Evolutionary conservation across 2,113 vertebrate species (phyloP).

Genomic region (Pseudorasbora parva): DNA sequence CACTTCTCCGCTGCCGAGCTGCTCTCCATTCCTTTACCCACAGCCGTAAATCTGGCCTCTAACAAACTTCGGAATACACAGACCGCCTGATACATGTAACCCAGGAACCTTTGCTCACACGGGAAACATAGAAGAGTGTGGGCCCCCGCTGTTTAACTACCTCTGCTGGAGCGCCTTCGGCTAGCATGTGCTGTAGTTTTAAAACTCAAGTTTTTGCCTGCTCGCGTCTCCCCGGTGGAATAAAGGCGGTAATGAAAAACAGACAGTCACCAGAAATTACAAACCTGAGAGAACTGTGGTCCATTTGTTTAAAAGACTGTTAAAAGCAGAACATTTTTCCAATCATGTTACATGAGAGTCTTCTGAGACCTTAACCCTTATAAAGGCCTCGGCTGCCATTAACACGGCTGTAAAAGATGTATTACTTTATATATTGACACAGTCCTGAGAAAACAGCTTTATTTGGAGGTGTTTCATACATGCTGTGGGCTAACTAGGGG

Average conservation of each 20-base stretch:
- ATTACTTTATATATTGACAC: constrained; percentile 21
- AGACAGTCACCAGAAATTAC: constrained; percentile 22
- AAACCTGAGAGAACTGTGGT: constrained; percentile 7
- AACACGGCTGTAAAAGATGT: constrained; percentile 4
- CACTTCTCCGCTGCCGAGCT: constrained; percentile 18
- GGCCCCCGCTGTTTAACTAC: constrained; percentile 36
- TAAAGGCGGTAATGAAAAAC: constrained; percentile 10
- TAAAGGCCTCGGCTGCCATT: constrained; percentile 5
- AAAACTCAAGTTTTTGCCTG: constrained; percentile 15
- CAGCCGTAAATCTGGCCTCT: constrained; percentile 34
- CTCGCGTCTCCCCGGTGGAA: background rate
- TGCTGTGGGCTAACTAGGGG: constrained; percentile 17
- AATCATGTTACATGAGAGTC: constrained; percentile 42
- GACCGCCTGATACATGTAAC: constrained; percentile 8
- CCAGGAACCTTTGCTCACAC: constrained; percentile 18
- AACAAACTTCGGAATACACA: background rate
- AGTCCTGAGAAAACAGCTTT: constrained; percentile 18
- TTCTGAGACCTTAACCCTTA: background rate
- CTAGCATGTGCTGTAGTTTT: constrained; percentile 40
- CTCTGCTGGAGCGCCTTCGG: background rate
- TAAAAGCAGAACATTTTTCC: constrained; percentile 30
- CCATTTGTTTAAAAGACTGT: constrained; percentile 37
- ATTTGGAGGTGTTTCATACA: constrained; percentile 32
- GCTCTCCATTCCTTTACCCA: constrained; percentile 34
- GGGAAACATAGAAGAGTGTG: background rate